Conservation (phyloP, 2,797 vertebrate species). For the Dermochelys coriacea region DNA sequence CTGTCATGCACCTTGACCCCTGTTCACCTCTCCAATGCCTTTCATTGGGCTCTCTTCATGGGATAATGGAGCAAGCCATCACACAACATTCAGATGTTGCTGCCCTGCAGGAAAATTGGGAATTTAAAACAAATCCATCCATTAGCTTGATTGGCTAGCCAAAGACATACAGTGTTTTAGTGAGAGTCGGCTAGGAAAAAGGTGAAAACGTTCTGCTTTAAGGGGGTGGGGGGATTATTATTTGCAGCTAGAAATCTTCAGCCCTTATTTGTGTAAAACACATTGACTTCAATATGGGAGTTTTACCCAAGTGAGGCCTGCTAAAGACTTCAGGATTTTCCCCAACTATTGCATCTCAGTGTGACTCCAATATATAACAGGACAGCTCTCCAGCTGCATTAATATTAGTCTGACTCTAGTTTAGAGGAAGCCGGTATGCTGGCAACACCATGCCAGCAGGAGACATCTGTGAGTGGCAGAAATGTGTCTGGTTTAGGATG, state of each 20-base stretch:
- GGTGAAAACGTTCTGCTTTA: constrained; percentile 8
- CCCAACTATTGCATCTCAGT: background rate
- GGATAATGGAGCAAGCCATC: background rate
- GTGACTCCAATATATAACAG: constrained; percentile 43
- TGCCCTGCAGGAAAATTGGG: background rate
- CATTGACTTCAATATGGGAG: constrained; percentile 29
- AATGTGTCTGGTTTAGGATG: background rate
- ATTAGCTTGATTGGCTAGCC: background rate
- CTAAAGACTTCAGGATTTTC: background rate
- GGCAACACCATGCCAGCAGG: background rate
- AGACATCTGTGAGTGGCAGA: background rate
- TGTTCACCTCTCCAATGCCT: background rate
- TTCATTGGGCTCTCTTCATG: background rate
- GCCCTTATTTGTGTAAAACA: constrained; percentile 41
- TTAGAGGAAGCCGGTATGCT: constrained; percentile 61
- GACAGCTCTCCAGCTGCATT: constrained; percentile 41
- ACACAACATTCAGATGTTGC: background rate
- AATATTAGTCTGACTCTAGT: constrained; percentile 40
- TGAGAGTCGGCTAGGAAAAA: background rate
- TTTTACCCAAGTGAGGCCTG: background rate
- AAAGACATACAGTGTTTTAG: background rate
- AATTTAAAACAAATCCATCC: background rate
- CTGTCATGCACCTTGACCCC: background rate
- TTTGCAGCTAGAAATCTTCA: constrained; percentile 20
- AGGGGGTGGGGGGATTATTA: constrained; percentile 58